phyloP scores from a whole-genome alignment of 2,113 vertebrate species.

The Boleophthalmus pectinirostris region DNA sequence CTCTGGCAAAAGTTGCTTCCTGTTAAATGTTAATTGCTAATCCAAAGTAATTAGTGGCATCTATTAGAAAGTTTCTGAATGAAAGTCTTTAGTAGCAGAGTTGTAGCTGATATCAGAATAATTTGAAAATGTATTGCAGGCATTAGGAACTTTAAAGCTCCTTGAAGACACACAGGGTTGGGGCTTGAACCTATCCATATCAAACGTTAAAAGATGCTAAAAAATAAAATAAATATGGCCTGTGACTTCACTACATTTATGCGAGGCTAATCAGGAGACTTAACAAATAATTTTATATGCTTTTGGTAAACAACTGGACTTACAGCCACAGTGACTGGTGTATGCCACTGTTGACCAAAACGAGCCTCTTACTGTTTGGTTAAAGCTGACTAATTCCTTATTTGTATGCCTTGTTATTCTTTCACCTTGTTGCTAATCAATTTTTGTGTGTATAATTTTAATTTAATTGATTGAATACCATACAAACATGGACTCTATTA shows the following conservation, averaged over 20 bases:
- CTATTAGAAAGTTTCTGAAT: slow-evolving; percentile 4
- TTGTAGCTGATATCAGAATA: slow-evolving; percentile 17
- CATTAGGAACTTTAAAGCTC: slow-evolving; percentile 23
- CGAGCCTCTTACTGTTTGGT: too few relatives aligned
- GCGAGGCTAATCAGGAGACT: not conserved
- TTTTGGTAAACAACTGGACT: not conserved
- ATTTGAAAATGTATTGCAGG: slow-evolving; percentile 31
- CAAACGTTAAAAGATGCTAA: slow-evolving; percentile 13
- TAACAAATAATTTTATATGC: not conserved
- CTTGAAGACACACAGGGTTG: slow-evolving; percentile 7
- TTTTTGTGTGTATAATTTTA: too few relatives aligned
- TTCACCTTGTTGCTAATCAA: too few relatives aligned
- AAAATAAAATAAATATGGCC: slow-evolving; percentile 14
- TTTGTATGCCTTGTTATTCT: not conserved
- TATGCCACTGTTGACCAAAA: too few relatives aligned
- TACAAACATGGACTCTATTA: too few relatives aligned
- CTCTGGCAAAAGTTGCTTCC: not conserved
- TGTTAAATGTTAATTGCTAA: slow-evolving; percentile 21
- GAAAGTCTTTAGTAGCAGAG: slow-evolving; percentile 5
- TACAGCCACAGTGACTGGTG: not conserved
- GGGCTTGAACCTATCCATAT: not conserved
- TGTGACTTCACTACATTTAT: not conserved
- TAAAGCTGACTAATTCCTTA: too few relatives aligned
- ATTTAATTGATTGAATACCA: too few relatives aligned
- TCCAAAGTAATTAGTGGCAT: slow-evolving; percentile 13